Evolutionary conservation across 2,888 invertebrate species (phyloP), one percentile per base, ranked within the genome.

Genomic region (Temnothorax unifasciatus): DNA sequence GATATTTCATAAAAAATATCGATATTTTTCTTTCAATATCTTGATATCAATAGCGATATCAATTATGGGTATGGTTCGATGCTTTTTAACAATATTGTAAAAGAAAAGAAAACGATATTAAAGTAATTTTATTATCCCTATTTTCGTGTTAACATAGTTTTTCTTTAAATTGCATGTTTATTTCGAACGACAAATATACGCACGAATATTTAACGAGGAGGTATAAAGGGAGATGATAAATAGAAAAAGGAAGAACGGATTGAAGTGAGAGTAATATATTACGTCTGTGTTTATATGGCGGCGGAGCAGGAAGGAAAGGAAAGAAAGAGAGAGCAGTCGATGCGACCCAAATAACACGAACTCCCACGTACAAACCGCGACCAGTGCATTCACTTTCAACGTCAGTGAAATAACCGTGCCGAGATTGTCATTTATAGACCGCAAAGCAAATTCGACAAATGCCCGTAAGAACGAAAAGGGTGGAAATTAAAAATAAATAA

Each of bases 301-400:
- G 73, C 61, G 57, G 79, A 29, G 68, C 64, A 77, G 79, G 64
- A 68, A 76, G 64, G 71, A 81, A 85, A 44, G 44, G 38, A 59
- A 71, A 66, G 54, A 61, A 52, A 76, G 81, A 64, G 61, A 47
- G 84, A 69, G 82, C 86, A 89, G 85, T 90, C 89, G 89, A 90
- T 89, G 87, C 84, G 85, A 88, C 85, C 84, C 85, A 88, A 90
- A 91, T 92, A 92, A 92, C 92, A 91, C 90, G 85, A 89, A 88
- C 90, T 88, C 86, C 87, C 87, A 88, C 90, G 86, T 87, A 79
- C n/a, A 85, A 85, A 75, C 84, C 83, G 82, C 85, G 61, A 82
- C 84, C 73, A 68, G 86, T 85, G 83, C 82, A 85, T 64, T 68
- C 77, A 81, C 83, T 81, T 82, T 85, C 73, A 41, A 84, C 81